These are phyloP conservation scores for Petrocephalus sullivani DNA, from an alignment of 2,797 vertebrate species.

Conservation along the genomic window DNA sequence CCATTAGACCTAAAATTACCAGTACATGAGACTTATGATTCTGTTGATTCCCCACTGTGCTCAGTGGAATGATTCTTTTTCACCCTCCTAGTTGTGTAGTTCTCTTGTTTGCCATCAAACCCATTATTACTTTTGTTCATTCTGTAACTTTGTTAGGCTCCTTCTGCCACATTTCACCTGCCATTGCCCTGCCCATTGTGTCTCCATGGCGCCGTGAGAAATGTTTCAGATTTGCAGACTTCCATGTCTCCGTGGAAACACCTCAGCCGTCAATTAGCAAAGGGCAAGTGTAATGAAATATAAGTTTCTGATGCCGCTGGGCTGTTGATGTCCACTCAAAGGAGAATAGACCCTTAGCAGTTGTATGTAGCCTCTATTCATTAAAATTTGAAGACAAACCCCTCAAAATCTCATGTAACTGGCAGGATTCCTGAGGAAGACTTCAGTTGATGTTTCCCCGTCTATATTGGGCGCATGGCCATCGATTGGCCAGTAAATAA, in stretches of 20 bases:
- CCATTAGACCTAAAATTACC: not conserved
- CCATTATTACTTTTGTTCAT: not conserved
- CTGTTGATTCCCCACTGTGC: constrained; percentile 12
- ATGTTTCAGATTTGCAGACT: not conserved
- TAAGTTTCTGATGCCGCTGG: not conserved
- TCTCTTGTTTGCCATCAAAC: not conserved
- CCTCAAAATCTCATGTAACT: constrained; percentile 18
- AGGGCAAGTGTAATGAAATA: constrained; percentile 15
- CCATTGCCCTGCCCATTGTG: not conserved
- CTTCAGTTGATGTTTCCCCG: constrained; percentile 31
- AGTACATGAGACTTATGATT: not conserved
- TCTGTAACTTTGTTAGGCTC: not conserved
- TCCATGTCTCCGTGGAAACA: not conserved
- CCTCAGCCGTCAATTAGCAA: constrained; percentile 5
- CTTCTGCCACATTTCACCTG: constrained; percentile 6
- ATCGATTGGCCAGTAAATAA: constrained; percentile 66
- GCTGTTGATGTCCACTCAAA: not conserved
- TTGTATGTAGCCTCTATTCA: constrained; percentile 10
- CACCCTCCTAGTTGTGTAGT: not conserved
- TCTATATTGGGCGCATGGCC: constrained; percentile 45
- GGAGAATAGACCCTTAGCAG: not conserved
- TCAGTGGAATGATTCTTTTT: not conserved
- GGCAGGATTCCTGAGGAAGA: constrained; percentile 37
- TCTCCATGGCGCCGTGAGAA: not conserved
- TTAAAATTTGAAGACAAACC: constrained; percentile 16